Evolutionary conservation across 1,140 invertebrate genomes (phyloP).

Genomic region (Telenomus remus): DNA sequence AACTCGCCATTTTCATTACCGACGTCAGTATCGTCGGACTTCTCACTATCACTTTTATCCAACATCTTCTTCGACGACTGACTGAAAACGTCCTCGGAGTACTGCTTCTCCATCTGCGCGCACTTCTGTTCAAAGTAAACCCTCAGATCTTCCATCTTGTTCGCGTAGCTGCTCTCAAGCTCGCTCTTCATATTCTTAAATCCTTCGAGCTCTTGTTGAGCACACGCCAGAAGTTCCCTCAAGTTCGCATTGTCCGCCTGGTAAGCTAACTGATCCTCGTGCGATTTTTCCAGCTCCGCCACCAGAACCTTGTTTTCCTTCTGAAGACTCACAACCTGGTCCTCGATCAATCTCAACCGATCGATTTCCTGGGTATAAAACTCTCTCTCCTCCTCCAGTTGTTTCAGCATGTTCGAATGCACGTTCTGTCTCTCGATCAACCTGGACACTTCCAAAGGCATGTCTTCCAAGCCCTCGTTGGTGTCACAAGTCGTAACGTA

Average conservation of each 20-base stretch:
- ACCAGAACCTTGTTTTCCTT: constrained; percentile 58
- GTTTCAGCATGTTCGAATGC: constrained; percentile 37
- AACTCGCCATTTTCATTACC: constrained; percentile 62
- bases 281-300: constrained; percentile 48
- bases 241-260: constrained; percentile 60
- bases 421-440: constrained; percentile 37
- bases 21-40: constrained; percentile 69
- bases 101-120: constrained; percentile 84
- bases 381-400: constrained; percentile 58
- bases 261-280: constrained; percentile 68
- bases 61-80: constrained; percentile 80
- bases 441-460: constrained; percentile 39
- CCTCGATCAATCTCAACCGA: constrained; percentile 35
- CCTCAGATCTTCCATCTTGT: constrained; percentile 85
- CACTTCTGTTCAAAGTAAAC: constrained; percentile 87
- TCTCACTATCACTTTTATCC: constrained; percentile 71
- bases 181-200: constrained; percentile 76
- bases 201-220: constrained; percentile 72
- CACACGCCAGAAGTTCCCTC: constrained; percentile 69
- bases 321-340: constrained; percentile 51
- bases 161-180: constrained; percentile 79
- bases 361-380: constrained; percentile 33
- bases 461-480: constrained; percentile 8
- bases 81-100: constrained; percentile 82
- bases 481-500: constrained; percentile 27